Conservation (phyloP, 1,140 invertebrate genomes). For the Venturia canescens region DNA sequence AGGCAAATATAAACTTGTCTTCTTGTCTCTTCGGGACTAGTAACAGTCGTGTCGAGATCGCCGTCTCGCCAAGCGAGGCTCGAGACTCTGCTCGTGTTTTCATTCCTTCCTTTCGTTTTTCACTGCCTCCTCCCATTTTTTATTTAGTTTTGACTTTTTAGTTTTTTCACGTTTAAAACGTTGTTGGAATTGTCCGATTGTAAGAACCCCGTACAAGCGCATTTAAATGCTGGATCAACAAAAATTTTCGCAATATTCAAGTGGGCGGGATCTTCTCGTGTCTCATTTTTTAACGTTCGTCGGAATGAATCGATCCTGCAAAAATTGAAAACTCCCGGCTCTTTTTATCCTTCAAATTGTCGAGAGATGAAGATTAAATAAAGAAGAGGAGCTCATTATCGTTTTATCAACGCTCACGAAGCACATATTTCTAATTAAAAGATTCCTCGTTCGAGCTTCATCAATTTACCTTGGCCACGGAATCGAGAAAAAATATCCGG, state of each 20-base stretch:
- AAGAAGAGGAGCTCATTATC: background rate
- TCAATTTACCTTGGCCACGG: background rate
- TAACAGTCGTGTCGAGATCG: background rate
- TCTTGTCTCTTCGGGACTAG: constrained; percentile 32
- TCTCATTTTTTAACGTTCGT: no score
- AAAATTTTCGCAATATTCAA: no score
- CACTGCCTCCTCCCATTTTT: background rate
- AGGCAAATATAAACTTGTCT: constrained; percentile 27
- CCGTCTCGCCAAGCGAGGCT: no score
- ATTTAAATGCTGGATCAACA: no score
- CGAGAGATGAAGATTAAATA: background rate
- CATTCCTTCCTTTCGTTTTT: background rate
- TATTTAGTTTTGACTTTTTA: background rate
- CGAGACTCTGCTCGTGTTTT: background rate
- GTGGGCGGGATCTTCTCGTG: no score
- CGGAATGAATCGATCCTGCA: no score
- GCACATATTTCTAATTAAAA: constrained; percentile 66
- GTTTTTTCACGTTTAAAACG: background rate
- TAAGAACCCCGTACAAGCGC: no score
- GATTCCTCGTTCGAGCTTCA: constrained; percentile 52
- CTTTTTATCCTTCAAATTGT: background rate
- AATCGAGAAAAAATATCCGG: background rate
- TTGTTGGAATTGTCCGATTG: no score
- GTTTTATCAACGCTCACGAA: constrained; percentile 19
- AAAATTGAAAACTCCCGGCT: no score